Evolutionary conservation across 2,888 invertebrate genomes (phyloP), one percentile per base, ranked within the genome.

Genomic region (Pristionchus exspectatus): DNA sequence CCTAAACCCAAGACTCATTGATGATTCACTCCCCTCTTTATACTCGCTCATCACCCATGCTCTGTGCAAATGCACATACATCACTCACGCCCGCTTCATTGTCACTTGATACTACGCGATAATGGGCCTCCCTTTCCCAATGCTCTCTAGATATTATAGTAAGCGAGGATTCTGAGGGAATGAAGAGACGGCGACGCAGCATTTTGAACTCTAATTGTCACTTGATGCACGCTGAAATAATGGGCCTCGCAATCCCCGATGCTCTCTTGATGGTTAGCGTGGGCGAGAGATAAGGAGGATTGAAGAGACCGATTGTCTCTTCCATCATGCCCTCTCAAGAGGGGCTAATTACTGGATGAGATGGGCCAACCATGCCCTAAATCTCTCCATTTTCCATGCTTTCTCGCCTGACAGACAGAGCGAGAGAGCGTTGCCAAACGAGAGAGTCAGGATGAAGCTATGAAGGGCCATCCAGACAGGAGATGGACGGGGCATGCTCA

Each of bases 311-410:
- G 33, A 72, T 72, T 72, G 33, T 72, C 63, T 21, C 63, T 63
- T n/a, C 21, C 7, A 21, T 63, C 7, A n/a, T n/a, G 63, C 63
- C 63, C 63, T 63, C 63, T 63, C 63, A 24, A 63, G 63, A 50
- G 59, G 59, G 63, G 63, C 63, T 63, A 63, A 63, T 63, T 63
- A 24, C 63, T 63, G 63, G 63, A 63, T 24, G 72, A 72, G 33
- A 33, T 69, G 27, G 16, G 1, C 2, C n/a, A 66, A n/a, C 10
- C 14, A 24, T 7, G n/a, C 24, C 24, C 69, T 69, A 27, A 27
- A 0, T 69, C 69, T 69, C 69, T 27, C 27, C 69, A n/a, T 69
- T 66, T n/a, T 27, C 14, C 10, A n/a, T n/a, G n/a, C n/a, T 66
- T n/a, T n/a, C 66, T 66, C 66, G 66, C 27, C 2, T 16, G 24